Conservation (phyloP, 2,888 invertebrate species). For the Callyntrura sp. region DNA sequence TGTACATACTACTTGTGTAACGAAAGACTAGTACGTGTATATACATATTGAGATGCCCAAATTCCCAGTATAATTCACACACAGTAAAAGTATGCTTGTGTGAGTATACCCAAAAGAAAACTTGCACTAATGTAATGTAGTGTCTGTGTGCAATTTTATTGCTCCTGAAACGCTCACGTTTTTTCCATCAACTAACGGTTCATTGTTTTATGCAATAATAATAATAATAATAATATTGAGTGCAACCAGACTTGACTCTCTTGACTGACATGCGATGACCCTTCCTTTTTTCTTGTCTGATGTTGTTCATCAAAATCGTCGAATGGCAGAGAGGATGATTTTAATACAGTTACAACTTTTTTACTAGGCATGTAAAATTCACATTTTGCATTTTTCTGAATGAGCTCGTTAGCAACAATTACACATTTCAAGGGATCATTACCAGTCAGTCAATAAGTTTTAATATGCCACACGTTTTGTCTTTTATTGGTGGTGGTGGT, state of each 20-base stretch:
- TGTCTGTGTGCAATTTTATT: slow-evolving; percentile 31
- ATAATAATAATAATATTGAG: no score
- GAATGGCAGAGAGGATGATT: neutral
- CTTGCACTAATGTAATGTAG: no score
- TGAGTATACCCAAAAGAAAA: no score
- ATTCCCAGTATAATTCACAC: neutral
- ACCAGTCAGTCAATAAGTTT: neutral
- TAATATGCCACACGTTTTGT: neutral
- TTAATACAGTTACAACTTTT: slow-evolving; percentile 11
- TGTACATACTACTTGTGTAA: neutral
- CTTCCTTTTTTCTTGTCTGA: slow-evolving; percentile 29
- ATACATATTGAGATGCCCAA: neutral
- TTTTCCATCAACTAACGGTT: slow-evolving; percentile 54
- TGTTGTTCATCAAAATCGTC: slow-evolving; percentile 18
- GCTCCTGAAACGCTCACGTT: slow-evolving; percentile 47
- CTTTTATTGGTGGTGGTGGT: neutral
- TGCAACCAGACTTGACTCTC: slow-evolving; percentile 23
- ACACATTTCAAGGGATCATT: neutral
- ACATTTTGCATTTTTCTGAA: slow-evolving; percentile 1
- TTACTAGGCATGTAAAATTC: slow-evolving; percentile 17
- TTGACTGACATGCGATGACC: slow-evolving; percentile 59
- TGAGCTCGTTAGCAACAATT: slow-evolving; percentile 37
- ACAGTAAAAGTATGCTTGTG: slow-evolving; percentile 4
- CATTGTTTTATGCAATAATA: slow-evolving; percentile 54
- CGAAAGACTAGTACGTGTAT: no score